Evolutionary conservation across 2,888 invertebrate species (phyloP), one percentile per base, ranked within the genome.

Genomic region (Leptothorax acervorum): DNA sequence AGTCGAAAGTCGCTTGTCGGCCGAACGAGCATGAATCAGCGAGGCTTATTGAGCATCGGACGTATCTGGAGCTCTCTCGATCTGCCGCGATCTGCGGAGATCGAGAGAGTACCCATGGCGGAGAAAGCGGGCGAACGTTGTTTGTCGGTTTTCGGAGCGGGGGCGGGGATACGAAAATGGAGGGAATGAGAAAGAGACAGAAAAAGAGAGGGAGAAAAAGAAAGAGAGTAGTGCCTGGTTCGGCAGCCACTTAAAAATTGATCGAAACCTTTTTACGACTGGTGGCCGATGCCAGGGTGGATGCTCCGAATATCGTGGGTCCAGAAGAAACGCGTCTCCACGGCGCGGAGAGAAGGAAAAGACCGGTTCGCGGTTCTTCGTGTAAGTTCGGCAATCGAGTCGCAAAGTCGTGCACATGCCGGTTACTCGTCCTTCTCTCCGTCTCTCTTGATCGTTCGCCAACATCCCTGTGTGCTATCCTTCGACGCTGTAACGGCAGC

Each of bases 351-450:
- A 86, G 86, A 83, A 85, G 78, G 85, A 84, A 87, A 87, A 87
- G 88, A 90, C 89, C 87, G 89, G 89, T 92, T 92, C 91, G 89
- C 84, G 83, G 74, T 89, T 89, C 82, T 88, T 91, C 90, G 91
- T 88, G 90, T 85, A 85, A 89, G 90, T 91, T 89, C 87, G 86
- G 82, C 86, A 85, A 86, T 87, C 87, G 86, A 89, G 88, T 89
- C 89, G 86, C 88, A 84, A 88, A 86, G 65, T 88, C 89, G 87
- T 87, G 86, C 89, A 68, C 66, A 86, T 84, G 83, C 83, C 85
- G 53, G 18, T 42, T 57, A 53, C 55, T 35, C 31, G 35, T 11
- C 23, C 39, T 15, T 48, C 6, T 11, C 15, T 42, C 35, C 12
- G 18, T 51, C 31, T 57, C 28, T 35, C 48, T 71, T 39, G 12